Conservation (phyloP, 2,888 invertebrate species). For the Hemistola chrysoprasaria region DNA sequence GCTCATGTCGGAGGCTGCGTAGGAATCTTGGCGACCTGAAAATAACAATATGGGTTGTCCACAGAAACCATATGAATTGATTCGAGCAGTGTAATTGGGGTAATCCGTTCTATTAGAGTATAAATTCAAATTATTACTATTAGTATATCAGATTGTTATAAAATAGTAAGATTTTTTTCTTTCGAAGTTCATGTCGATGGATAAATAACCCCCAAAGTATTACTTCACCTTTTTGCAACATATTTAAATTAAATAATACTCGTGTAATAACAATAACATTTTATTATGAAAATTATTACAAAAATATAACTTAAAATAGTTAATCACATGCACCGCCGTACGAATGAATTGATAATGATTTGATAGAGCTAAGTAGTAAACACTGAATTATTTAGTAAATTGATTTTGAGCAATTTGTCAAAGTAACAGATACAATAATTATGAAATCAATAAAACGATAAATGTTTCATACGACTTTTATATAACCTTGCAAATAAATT, state of each 20-base stretch:
- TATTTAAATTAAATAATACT: constrained; percentile 46
- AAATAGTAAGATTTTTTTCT: too few species aligned
- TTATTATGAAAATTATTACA: constrained; percentile 43
- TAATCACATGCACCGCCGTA: constrained; percentile 44
- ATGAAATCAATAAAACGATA: constrained; percentile 19
- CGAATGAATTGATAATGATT: constrained; percentile 47
- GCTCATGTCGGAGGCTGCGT: too few species aligned
- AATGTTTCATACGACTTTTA: constrained; percentile 12
- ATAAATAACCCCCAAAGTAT: too few species aligned
- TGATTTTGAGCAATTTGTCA: constrained; percentile 9
- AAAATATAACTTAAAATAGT: constrained; percentile 31
- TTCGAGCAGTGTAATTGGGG: too few species aligned
- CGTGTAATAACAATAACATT: constrained; percentile 46
- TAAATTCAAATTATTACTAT: too few species aligned
- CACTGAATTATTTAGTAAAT: constrained; percentile 3
- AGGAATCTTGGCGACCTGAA: too few species aligned
- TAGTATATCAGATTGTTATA: too few species aligned
- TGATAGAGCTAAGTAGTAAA: constrained; percentile 25
- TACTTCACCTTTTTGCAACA: too few species aligned
- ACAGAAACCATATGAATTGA: too few species aligned
- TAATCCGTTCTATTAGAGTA: too few species aligned
- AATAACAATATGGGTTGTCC: too few species aligned
- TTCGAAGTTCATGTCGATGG: too few species aligned
- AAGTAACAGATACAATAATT: constrained; percentile 18
- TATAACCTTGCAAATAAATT: neutral